Conservation (phyloP, 1,140 invertebrate species). For the Brachionus rotundiformis region DNA sequence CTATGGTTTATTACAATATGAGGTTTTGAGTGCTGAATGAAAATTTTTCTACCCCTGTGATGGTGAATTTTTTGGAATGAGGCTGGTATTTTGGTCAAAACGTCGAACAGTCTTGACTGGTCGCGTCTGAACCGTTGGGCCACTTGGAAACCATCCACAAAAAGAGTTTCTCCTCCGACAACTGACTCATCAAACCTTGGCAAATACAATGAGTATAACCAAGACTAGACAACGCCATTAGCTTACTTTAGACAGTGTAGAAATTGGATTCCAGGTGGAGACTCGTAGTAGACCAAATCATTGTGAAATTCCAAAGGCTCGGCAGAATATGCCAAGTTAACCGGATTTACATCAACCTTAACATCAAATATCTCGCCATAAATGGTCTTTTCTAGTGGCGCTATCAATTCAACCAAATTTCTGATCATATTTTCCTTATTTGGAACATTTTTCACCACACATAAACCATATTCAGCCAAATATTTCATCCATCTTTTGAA, state of each 20-base stretch:
- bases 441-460: constrained; percentile 12
- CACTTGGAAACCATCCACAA: constrained; percentile 58
- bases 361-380: constrained; percentile 55
- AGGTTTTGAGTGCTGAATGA: constrained; percentile 58
- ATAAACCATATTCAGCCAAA: constrained; percentile 25
- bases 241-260: constrained; percentile 60
- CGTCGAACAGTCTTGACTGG: constrained; percentile 56
- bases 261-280: constrained; percentile 60
- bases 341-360: constrained; percentile 55
- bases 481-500: constrained; percentile 6
- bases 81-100: constrained; percentile 57
- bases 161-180: constrained; percentile 58
- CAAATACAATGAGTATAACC: too few species aligned
- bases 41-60: constrained; percentile 54
- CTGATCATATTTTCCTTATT: constrained; percentile 21
- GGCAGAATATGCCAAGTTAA: constrained; percentile 60
- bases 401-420: constrained; percentile 39
- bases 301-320: constrained; percentile 58
- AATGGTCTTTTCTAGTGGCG: background rate
- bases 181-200: constrained; percentile 60
- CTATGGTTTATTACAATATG: constrained; percentile 57
- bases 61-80: constrained; percentile 59
- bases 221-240: too few species aligned
- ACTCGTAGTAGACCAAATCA: constrained; percentile 62
- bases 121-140: constrained; percentile 57